Percentiles rank a stretch among this genome's conserved stretches.
These are phyloP conservation scores for Sciaenops ocellatus DNA, from an alignment of 2,797 vertebrate species.

Conservation along the genomic window DNA sequence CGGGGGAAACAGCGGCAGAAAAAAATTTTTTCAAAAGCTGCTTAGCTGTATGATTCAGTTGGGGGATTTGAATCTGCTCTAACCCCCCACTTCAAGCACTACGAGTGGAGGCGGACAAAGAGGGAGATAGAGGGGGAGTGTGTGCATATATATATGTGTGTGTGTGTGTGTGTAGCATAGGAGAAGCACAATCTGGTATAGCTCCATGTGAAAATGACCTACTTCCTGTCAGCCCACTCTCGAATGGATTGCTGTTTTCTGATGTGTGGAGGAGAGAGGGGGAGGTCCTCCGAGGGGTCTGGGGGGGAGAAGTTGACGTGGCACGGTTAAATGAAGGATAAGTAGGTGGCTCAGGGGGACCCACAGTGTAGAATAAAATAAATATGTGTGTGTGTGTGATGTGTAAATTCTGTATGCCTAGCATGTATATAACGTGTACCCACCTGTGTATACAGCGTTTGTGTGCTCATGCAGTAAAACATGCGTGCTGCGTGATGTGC, in stretches of 20 bases:
- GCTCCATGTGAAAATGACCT: conserved; percentile 84
- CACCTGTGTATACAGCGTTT: conserved; percentile 47
- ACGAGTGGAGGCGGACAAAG: conserved; percentile 72
- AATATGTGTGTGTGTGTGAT: conserved; percentile 32
- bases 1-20: conserved; percentile 32
- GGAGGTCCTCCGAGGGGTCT: conserved; percentile 48
- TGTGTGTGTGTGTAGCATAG: conserved; percentile 41
- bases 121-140: conserved; percentile 60
- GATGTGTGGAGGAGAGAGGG: conserved; percentile 63
- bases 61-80: conserved; percentile 78
- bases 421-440: conserved; percentile 24
- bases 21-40: conserved; percentile 77
- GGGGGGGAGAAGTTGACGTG: conserved; percentile 54
- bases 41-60: conserved; percentile 81
- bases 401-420: conserved; percentile 46
- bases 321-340: conserved; percentile 71
- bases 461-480: conserved; percentile 47
- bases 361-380: conserved; percentile 43
- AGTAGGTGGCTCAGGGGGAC: conserved; percentile 63
- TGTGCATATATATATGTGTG: conserved; percentile 37
- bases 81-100: conserved; percentile 76
- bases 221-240: conserved; percentile 82
- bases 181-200: conserved; percentile 77
- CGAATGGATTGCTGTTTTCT: conserved; percentile 73
- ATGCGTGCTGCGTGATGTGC: conserved; percentile 28